Percentiles rank a stretch among this genome's conserved stretches.
Evolutionary conservation across 2,113 vertebrate species (phyloP).

Genomic region (Platysternon megacephalum): DNA sequence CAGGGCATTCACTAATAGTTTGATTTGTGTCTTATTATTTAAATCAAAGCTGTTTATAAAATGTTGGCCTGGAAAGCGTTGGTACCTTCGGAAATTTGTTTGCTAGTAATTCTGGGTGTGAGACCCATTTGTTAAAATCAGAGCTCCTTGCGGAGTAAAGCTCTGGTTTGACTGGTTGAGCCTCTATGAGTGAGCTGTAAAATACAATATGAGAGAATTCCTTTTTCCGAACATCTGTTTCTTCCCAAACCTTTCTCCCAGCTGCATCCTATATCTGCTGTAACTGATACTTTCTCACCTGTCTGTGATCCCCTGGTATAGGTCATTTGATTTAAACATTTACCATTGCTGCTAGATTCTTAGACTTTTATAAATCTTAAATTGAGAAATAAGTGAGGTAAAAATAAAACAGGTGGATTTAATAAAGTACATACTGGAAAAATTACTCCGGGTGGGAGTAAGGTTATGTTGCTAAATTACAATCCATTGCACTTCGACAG

Average conservation of each 20-base stretch:
- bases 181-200: not conserved
- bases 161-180: not conserved
- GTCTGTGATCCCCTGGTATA: constrained; percentile 32
- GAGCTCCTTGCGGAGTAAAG: not conserved
- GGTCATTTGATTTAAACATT: constrained; percentile 55
- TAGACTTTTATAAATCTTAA: constrained; percentile 60
- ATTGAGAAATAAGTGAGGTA: constrained; percentile 23
- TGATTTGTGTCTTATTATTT: not conserved
- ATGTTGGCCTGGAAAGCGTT: not conserved
- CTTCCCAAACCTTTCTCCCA: not conserved
- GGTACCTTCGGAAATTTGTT: not conserved
- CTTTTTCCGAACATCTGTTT: constrained; percentile 1
- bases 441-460: not conserved
- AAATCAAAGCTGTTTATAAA: not conserved
- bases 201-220: not conserved
- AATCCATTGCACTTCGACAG: not conserved
- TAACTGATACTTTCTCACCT: constrained; percentile 54
- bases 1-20: not conserved
- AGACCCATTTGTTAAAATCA: not conserved
- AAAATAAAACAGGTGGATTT: constrained; percentile 9
- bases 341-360: constrained; percentile 22
- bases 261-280: constrained; percentile 47
- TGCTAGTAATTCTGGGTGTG: not conserved
- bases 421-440: constrained; percentile 26
- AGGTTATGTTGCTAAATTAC: not conserved